Percentiles rank a stretch among this genome's conserved stretches.
Conservation (phyloP, 2,113 vertebrate genomes). For the Puffinus mauretanicus region DNA sequence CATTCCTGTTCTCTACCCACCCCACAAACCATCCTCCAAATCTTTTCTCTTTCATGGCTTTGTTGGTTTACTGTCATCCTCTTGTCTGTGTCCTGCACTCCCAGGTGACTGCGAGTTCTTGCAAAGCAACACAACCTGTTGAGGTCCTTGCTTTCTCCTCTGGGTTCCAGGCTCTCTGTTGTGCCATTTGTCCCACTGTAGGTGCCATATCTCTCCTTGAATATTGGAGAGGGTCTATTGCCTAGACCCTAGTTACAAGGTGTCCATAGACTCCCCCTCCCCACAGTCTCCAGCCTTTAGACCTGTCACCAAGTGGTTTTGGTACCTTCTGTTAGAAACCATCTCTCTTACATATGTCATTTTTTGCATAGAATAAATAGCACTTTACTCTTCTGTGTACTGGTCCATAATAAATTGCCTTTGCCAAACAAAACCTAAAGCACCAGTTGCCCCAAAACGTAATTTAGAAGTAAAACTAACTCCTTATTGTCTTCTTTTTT, state of each 20-base stretch:
- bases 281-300: neutral
- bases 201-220: neutral
- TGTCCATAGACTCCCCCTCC: neutral
- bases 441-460: neutral
- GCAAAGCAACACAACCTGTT: neutral
- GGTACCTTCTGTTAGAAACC: neutral
- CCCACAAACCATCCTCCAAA: neutral
- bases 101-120: neutral
- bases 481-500: neutral
- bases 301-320: neutral
- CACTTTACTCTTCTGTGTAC: neutral
- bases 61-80: neutral
- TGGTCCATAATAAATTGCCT: accelerated
- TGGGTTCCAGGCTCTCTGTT: neutral
- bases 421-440: neutral
- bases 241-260: neutral
- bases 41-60: neutral
- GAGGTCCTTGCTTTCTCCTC: neutral
- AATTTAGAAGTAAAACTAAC: neutral
- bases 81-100: neutral
- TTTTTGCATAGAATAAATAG: neutral
- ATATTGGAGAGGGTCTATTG: neutral
- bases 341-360: neutral
- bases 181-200: neutral
- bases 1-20: neutral